Percentiles rank a stretch among this genome's conserved stretches.
These are phyloP conservation scores for Polyommatus icarus DNA, from an alignment of 2,888 invertebrate species.

Conservation along the genomic window DNA sequence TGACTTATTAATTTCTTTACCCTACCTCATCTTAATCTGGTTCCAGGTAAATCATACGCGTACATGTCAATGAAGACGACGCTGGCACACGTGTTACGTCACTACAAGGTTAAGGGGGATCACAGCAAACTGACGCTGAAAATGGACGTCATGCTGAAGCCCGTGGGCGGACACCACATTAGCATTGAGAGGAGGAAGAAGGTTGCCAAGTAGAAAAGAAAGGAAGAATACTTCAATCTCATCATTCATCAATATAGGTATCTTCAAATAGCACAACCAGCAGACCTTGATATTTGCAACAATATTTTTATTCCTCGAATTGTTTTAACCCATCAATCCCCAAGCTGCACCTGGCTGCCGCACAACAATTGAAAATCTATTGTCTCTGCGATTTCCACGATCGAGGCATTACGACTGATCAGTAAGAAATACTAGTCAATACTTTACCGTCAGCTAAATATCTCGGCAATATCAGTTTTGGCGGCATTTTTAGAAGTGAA, in stretches of 20 bases:
- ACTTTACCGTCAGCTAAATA: neutral
- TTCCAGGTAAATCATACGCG: conserved; percentile 60
- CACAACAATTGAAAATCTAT: too few species aligned
- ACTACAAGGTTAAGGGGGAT: conserved; percentile 53
- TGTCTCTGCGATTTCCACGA: too few species aligned
- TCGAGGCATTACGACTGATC: too few species aligned
- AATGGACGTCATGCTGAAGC: conserved; percentile 58
- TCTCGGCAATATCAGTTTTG: neutral
- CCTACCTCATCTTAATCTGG: too few species aligned
- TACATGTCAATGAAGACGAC: conserved; percentile 63
- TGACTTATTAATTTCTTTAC: too few species aligned
- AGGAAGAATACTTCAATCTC: too few species aligned
- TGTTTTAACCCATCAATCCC: too few species aligned
- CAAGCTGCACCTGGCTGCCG: too few species aligned
- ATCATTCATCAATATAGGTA: too few species aligned
- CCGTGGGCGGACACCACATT: conserved; percentile 52
- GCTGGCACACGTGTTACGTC: conserved; percentile 53
- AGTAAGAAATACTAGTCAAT: conserved; percentile 12
- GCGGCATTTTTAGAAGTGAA: neutral
- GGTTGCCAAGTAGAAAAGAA: neutral
- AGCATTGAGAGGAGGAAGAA: conserved; percentile 49
- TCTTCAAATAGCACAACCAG: neutral
- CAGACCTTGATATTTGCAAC: neutral
- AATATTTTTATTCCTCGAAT: conserved; percentile 1
- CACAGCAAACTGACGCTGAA: conserved; percentile 53